Percentiles rank a stretch among this genome's conserved stretches.
These are phyloP conservation scores for Thunnus albacares DNA, from an alignment of 2,797 vertebrate genomes.

Conservation along the genomic window DNA sequence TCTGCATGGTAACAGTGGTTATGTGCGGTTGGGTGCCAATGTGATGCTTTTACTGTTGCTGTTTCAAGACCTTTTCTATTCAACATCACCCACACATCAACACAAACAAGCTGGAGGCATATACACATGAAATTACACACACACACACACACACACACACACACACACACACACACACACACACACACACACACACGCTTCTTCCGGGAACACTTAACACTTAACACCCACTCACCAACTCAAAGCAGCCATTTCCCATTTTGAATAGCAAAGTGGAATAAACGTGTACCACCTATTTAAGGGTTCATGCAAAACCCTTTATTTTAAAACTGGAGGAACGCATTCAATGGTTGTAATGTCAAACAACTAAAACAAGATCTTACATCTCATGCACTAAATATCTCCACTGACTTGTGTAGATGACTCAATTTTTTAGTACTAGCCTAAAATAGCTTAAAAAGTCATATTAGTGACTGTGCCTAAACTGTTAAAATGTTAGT, in stretches of 20 bases:
- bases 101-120: conserved; percentile 67
- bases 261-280: conserved; percentile 48
- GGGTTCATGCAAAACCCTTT: conserved; percentile 37
- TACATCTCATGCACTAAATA: conserved; percentile 1
- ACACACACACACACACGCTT: conserved; percentile 30
- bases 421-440: not conserved
- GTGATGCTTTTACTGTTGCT: conserved; percentile 73
- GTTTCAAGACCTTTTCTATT: conserved; percentile 77
- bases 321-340: conserved; percentile 19
- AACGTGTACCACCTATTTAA: conserved; percentile 36
- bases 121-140: conserved; percentile 36
- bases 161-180: conserved; percentile 31
- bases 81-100: conserved; percentile 73
- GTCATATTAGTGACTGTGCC: no score
- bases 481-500: no score
- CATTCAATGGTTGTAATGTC: conserved; percentile 1
- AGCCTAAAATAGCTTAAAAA: no score
- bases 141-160: conserved; percentile 17
- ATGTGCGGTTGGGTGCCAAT: conserved; percentile 65
- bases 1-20: conserved; percentile 56
- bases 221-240: conserved; percentile 68
- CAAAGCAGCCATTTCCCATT: conserved; percentile 70
- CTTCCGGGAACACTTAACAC: conserved; percentile 70
- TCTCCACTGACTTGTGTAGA: conserved; percentile 2
- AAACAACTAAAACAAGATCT: conserved; percentile 15